Evolutionary conservation across 2,797 vertebrate genomes (phyloP), one percentile per base, ranked within the genome.

Genomic region (Zalophus californianus): DNA sequence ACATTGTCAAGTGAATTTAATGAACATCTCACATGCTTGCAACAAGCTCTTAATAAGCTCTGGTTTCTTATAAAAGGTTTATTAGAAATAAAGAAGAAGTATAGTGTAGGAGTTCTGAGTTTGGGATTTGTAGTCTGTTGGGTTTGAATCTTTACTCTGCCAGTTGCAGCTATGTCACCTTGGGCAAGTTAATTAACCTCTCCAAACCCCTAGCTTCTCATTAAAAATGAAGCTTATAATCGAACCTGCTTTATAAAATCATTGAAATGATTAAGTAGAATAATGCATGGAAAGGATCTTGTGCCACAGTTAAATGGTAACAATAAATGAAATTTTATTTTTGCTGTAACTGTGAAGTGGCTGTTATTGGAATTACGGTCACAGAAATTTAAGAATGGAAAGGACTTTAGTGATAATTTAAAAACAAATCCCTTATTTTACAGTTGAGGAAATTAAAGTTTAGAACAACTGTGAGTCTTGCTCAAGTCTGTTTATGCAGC

Each of bases 201-300:
- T 83, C 16, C 25, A 90, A 97, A 56, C 3, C 20, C 12, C 16
- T 90, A 58, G 38, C 29, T 84, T 85, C 60, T 86, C 27, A 79
- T 90, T 92, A 89, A 91, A 94, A 97, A 54, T 86, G 9, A 54
- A 79, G 13, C 20, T 82, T 72, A 85, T 62, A 78, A 72, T 16
- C 66, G 9, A 93, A 83, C 13, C 1, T 78, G 52, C 86, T 64
- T 82, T 77, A 66, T 83, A 58, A 86, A 73, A 23, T 92, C 52
- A n/a, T 79, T 52, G 2, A 5, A 95, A 85, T 14, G 3, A 83
- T 58, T 79, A 79, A 84, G 23, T 60, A 79, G 10, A 86, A 56
- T 48, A 88, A 91, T 20, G 29, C 32, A 58, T 11, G 62, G 38
- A 90, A 32, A 29, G 7, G 78, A 91, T 85, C 84, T 85, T 60